Evolutionary conservation across 1,140 invertebrate genomes (phyloP).

Genomic region (Halesus radiatus): DNA sequence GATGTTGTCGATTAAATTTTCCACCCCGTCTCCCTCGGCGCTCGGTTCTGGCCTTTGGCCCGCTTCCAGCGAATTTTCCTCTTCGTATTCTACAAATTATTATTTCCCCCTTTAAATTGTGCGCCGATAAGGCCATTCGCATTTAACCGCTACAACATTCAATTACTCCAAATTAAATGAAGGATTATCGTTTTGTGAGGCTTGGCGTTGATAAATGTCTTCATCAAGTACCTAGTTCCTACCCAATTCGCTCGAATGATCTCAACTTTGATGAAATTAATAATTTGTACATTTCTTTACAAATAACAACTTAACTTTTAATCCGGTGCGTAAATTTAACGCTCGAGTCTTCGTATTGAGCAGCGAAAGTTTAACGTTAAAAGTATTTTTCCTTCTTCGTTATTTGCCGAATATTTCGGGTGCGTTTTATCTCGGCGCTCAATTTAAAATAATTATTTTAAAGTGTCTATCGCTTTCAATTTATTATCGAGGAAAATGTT

Average conservation of each 20-base stretch:
- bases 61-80: constrained; percentile 28
- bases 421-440: no score
- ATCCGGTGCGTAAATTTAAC: no score
- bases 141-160: constrained; percentile 32
- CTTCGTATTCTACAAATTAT: constrained; percentile 24
- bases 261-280: not conserved
- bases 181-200: not conserved
- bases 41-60: constrained; percentile 8
- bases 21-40: constrained; percentile 26
- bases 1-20: no score
- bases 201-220: constrained; percentile 23
- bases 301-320: no score
- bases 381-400: no score
- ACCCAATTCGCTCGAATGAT: not conserved
- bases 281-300: no score
- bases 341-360: no score
- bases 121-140: constrained; percentile 23
- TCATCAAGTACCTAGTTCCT: not conserved
- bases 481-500: not conserved
- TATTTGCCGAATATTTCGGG: no score
- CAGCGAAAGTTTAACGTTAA: no score
- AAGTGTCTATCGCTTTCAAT: not conserved
- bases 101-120: constrained; percentile 31
- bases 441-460: no score
- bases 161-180: constrained; percentile 33